A percentile compares a stretch with the other conserved stretches of the same genome.
phyloP scores from a whole-genome alignment of 2,888 invertebrate genomes.

The Pollenia angustigena region DNA sequence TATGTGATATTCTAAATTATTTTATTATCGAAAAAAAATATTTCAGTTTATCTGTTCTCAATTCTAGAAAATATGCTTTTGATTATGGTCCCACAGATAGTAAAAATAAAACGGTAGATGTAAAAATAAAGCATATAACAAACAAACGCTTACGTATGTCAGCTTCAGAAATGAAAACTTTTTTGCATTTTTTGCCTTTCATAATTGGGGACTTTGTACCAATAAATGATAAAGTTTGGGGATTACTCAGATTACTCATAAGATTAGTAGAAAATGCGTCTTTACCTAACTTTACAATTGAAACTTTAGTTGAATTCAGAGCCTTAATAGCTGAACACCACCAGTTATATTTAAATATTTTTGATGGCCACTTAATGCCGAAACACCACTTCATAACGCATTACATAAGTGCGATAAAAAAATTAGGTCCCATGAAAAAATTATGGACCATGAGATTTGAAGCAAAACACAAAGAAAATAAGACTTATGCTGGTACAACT shows the following conservation, averaged over 20 bases:
- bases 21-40: constrained; percentile 58
- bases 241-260: constrained; percentile 53
- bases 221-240: constrained; percentile 56
- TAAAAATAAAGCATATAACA: constrained; percentile 45
- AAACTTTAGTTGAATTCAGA: constrained; percentile 47
- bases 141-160: constrained; percentile 57
- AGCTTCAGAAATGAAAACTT: constrained; percentile 63
- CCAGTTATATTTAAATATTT: constrained; percentile 51
- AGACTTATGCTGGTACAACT: constrained; percentile 55
- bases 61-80: constrained; percentile 49
- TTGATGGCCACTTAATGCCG: constrained; percentile 55
- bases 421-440: constrained; percentile 63
- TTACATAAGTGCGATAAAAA: constrained; percentile 59
- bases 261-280: constrained; percentile 48
- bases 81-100: constrained; percentile 40
- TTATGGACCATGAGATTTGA: constrained; percentile 68
- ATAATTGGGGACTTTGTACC: constrained; percentile 62
- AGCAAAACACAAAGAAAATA: constrained; percentile 56
- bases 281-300: constrained; percentile 49
- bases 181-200: constrained; percentile 59
- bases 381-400: constrained; percentile 65
- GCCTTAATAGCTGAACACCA: constrained; percentile 54
- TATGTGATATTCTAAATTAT: constrained; percentile 50
- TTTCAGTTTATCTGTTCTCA: constrained; percentile 50
- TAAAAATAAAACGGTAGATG: constrained; percentile 25